Evolutionary conservation across 2,113 vertebrate species (phyloP), one percentile per base, ranked within the genome.

Genomic region (Saguinus imperator): DNA sequence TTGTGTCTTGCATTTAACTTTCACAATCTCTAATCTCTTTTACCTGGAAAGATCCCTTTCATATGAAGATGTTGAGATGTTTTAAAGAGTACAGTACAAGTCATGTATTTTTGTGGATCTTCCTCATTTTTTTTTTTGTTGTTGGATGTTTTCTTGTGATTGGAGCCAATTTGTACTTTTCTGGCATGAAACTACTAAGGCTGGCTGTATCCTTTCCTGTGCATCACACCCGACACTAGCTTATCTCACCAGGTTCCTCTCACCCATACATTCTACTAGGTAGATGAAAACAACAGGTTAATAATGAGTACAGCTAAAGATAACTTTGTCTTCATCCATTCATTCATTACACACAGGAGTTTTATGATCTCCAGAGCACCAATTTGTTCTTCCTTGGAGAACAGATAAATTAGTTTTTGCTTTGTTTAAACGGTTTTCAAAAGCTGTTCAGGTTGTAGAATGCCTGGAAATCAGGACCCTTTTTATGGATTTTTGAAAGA

Each of bases 401-500:
- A 45, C 13, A 55, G 14, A 45, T 85, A 66, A 58, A 70, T 91
- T 92, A 35, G 45, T 50, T 91, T 48, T 87, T 81, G 17, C 12
- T 87, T 95, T 79, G 27, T 86, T 86, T 89, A 20, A 82, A 0
- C 68, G 29, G 16, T 88, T 90, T 87, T 88, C 35, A 32, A 92
- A 92, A 93, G 76, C 75, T 18, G 16, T 87, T 85, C 40, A 72
- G 18, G 8, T 58, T 88, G 13, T 75, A 11, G 18, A 95, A 94
- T 75, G 32, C 21, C 57, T 93, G 52, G n/a, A 90, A 92, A 48
- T 79, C 17, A 37, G 48, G 43, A 25, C 4, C 6, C 7, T 52
- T 79, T 77, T 55, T 35, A 76, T 6, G 72, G 29, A 92, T 43
- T 76, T 97, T 91, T 91, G 88, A 92, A 90, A 88, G 82, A 75